A percentile compares a stretch with the other conserved stretches of the same genome.
Evolutionary conservation across 2,113 vertebrate species (phyloP).

Genomic region (Limanda limanda): DNA sequence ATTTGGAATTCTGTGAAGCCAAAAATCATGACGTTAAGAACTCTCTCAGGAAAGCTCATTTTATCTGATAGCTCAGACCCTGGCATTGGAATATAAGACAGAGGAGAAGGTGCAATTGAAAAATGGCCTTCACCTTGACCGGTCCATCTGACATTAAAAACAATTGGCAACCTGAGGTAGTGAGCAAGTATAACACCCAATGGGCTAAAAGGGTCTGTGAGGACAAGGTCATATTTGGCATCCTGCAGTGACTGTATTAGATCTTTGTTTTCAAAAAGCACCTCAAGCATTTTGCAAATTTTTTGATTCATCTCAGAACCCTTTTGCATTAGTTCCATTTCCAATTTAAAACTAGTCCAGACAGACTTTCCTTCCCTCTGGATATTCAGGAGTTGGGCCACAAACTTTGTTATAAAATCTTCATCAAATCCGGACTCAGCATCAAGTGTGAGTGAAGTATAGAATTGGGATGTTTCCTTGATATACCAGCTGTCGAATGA

Average conservation of each 20-base stretch:
- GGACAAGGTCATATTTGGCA: constrained; percentile 73
- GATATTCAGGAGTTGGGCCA: constrained; percentile 37
- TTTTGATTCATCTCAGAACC: neutral
- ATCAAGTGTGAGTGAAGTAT: constrained; percentile 54
- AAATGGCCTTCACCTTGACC: constrained; percentile 75
- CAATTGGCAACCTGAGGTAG: constrained; percentile 74
- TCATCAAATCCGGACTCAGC: constrained; percentile 48
- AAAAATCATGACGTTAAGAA: constrained; percentile 45
- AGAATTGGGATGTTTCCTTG: constrained; percentile 63
- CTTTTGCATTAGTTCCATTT: constrained; percentile 36
- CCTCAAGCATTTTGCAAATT: constrained; percentile 45
- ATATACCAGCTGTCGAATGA: constrained; percentile 82
- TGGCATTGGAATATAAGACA: constrained; percentile 75
- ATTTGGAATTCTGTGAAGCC: neutral
- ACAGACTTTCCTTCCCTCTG: constrained; percentile 46
- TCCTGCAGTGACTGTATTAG: constrained; percentile 45
- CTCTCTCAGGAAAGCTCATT: constrained; percentile 79
- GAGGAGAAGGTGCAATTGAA: constrained; percentile 72
- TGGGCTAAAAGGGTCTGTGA: constrained; percentile 79
- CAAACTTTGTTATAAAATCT: constrained; percentile 40
- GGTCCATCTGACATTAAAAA: constrained; percentile 77
- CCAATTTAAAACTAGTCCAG: constrained; percentile 50
- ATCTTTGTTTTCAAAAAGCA: constrained; percentile 56
- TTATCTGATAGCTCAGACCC: constrained; percentile 69
- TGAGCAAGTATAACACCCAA: constrained; percentile 21